Evolutionary conservation across 2,113 vertebrate species (phyloP).

Genomic region (Raja brachyura): DNA sequence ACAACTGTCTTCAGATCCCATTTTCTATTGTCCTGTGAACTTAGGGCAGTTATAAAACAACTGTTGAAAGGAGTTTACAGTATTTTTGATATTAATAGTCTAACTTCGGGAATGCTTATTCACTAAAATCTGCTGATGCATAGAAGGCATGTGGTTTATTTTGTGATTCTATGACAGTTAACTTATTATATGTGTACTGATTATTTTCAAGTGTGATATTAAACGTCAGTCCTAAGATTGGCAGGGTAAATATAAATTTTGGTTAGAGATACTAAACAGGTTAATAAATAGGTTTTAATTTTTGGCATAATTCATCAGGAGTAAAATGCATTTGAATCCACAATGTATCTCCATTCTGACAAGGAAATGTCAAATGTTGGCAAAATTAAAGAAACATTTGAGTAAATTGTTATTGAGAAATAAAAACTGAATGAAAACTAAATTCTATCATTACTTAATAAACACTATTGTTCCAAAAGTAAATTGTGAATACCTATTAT

Average conservation of each 20-base stretch:
- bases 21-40: background rate
- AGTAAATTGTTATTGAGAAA: too few relatives aligned
- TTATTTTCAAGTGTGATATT: background rate
- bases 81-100: slow-evolving; percentile 1
- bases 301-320: too few relatives aligned
- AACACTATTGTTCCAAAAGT: too few relatives aligned
- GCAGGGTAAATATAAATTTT: background rate
- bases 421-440: too few relatives aligned
- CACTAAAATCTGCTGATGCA: background rate
- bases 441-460: too few relatives aligned
- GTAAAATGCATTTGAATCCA: background rate
- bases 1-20: background rate
- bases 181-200: background rate
- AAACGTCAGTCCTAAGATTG: background rate
- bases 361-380: background rate
- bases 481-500: too few relatives aligned
- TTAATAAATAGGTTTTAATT: background rate
- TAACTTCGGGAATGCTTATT: background rate
- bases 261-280: too few relatives aligned
- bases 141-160: background rate
- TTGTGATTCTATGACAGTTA: background rate
- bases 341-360: background rate
- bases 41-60: background rate
- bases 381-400: background rate
- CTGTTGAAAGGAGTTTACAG: background rate